Conservation (phyloP, 1,140 invertebrate species). For the Battus philenor region DNA sequence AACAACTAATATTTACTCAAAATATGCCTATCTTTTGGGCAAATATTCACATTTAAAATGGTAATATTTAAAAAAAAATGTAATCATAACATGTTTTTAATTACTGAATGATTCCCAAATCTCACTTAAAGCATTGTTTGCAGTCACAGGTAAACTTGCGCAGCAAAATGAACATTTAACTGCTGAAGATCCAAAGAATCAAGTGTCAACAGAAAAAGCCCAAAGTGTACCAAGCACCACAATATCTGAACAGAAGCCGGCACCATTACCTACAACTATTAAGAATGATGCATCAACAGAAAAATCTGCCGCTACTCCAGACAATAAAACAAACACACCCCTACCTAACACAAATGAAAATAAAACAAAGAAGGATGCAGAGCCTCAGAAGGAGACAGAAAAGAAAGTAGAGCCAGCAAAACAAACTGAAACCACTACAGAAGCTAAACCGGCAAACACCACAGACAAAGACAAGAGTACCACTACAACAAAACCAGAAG, state of each 20-base stretch:
- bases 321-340: conserved; percentile 5
- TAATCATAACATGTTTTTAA: no score
- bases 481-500: conserved; percentile 15
- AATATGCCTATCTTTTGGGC: no score
- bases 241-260: background rate
- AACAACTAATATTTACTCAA: no score
- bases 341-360: conserved; percentile 11
- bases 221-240: background rate
- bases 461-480: conserved; percentile 11
- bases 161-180: no score
- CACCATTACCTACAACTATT: background rate
- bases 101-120: no score
- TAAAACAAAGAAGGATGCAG: conserved; percentile 14
- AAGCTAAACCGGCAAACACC: conserved; percentile 1
- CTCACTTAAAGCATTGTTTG: background rate
- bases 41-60: no score
- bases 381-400: conserved; percentile 13
- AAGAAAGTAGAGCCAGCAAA: conserved; percentile 18
- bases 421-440: conserved; percentile 1
- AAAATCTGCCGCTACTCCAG: background rate
- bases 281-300: conserved; percentile 2
- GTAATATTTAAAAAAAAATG: no score
- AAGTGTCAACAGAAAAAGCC: background rate
- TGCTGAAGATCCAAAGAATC: background rate
- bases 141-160: conserved; percentile 4